Evolutionary conservation across 2,797 vertebrate genomes (phyloP).

Genomic region (Oceanodroma leucorhoa): DNA sequence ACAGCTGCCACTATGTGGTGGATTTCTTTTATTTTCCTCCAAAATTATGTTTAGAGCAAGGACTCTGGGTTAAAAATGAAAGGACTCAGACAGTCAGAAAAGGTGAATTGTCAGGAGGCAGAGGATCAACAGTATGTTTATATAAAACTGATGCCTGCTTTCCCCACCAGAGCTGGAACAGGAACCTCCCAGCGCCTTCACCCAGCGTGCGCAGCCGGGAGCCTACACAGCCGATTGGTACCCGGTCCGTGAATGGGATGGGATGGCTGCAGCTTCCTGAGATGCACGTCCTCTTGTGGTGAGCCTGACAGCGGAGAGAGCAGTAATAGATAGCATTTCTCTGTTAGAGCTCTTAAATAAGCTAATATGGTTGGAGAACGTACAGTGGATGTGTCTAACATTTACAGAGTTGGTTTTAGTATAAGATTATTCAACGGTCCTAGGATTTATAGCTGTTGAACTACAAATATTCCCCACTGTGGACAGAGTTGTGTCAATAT

Average conservation of each 20-base stretch:
- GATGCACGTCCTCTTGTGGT: background rate
- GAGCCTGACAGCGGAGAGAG: background rate
- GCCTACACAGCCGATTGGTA: background rate
- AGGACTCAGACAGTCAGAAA: background rate
- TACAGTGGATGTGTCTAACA: background rate
- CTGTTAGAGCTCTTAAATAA: slow-evolving; percentile 44
- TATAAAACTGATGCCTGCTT: background rate
- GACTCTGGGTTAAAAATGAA: background rate
- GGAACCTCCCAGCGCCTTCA: background rate
- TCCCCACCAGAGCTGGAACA: background rate
- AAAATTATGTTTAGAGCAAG: background rate
- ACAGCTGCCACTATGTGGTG: background rate
- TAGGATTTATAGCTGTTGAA: slow-evolving; percentile 46
- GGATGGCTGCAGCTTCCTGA: background rate
- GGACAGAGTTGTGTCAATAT: slow-evolving; percentile 68
- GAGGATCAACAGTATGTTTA: background rate
- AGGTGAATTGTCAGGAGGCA: background rate
- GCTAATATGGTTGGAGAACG: background rate
- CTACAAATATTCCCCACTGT: slow-evolving; percentile 68
- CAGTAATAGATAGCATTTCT: background rate
- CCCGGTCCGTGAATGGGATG: background rate
- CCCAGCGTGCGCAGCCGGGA: accelerated
- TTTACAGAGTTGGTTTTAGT: slow-evolving; percentile 30
- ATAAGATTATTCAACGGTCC: slow-evolving; percentile 40
- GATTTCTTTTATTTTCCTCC: background rate